phyloP scores from a whole-genome alignment of 2,797 vertebrate species.

The Mus caroli region DNA sequence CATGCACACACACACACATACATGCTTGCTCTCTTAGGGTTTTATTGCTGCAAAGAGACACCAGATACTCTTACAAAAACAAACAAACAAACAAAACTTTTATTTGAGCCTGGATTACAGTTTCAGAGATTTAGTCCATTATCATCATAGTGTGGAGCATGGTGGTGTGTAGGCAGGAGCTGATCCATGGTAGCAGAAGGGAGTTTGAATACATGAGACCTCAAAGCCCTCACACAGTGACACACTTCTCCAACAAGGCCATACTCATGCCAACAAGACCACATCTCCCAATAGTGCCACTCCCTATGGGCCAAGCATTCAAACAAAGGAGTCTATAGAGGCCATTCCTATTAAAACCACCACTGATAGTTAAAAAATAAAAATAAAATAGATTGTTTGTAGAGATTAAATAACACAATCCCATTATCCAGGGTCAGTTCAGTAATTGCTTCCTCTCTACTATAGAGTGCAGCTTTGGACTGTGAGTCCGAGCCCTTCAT shows the following conservation, averaged over 20 bases:
- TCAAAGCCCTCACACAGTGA: background rate
- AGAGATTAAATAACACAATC: background rate
- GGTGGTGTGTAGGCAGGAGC: no score
- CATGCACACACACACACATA: background rate
- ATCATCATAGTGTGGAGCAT: background rate
- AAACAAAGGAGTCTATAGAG: background rate
- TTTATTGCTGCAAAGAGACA: background rate
- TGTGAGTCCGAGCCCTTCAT: background rate
- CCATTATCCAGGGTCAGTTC: background rate
- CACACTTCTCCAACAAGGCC: background rate
- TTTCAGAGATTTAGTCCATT: background rate
- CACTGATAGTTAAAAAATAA: background rate
- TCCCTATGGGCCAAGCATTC: background rate
- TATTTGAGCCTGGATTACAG: background rate
- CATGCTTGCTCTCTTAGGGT: background rate
- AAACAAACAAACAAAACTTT: background rate
- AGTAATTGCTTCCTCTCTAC: background rate
- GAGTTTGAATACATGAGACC: background rate
- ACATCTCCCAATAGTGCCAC: background rate
- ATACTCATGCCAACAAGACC: background rate
- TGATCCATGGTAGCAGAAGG: background rate
- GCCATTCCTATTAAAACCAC: background rate
- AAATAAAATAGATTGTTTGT: background rate
- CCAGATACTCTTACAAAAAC: background rate
- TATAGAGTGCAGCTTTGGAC: background rate